Percentiles rank a stretch among this genome's conserved stretches.
phyloP scores from a whole-genome alignment of 2,888 invertebrate species.

The Nesidiocoris tenuis region DNA sequence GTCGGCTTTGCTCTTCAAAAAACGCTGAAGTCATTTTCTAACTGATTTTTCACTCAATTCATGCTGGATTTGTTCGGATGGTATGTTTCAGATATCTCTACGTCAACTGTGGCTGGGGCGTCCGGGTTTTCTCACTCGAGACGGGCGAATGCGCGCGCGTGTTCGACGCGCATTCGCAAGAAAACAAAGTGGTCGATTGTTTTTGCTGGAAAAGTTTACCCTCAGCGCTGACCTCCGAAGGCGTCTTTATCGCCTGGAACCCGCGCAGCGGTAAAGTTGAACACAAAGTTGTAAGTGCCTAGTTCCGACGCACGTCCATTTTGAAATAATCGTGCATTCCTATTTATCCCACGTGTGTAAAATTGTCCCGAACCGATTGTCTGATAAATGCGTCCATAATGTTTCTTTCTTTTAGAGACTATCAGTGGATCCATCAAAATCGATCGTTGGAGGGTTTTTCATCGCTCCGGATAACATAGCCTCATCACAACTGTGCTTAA shows the following conservation, averaged over 20 bases:
- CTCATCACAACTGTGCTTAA: neutral
- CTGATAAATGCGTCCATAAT: neutral
- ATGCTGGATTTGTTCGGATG: too few relatives aligned
- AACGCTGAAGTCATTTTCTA: too few relatives aligned
- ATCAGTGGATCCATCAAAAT: neutral
- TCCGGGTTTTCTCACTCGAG: slow-evolving; percentile 64
- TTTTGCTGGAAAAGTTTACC: slow-evolving; percentile 29
- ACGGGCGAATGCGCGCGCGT: slow-evolving; percentile 66
- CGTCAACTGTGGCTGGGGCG: slow-evolving; percentile 61
- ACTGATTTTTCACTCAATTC: too few relatives aligned
- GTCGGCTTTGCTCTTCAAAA: too few relatives aligned
- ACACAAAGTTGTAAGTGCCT: slow-evolving; percentile 56
- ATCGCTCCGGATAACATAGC: neutral
- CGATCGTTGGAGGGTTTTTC: slow-evolving; percentile 28
- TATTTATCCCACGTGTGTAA: too few relatives aligned
- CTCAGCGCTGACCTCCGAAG: slow-evolving; percentile 60
- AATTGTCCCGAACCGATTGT: too few relatives aligned
- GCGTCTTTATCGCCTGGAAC: slow-evolving; percentile 62
- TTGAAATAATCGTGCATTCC: neutral
- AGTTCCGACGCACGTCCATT: neutral
- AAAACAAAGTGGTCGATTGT: slow-evolving; percentile 53
- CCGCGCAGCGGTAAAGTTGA: slow-evolving; percentile 58
- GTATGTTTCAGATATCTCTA: slow-evolving; percentile 63
- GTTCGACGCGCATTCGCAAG: slow-evolving; percentile 53
- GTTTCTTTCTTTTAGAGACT: slow-evolving; percentile 21